Conservation (phyloP, 2,888 invertebrate genomes). For the Digitonthophagus gazella region DNA sequence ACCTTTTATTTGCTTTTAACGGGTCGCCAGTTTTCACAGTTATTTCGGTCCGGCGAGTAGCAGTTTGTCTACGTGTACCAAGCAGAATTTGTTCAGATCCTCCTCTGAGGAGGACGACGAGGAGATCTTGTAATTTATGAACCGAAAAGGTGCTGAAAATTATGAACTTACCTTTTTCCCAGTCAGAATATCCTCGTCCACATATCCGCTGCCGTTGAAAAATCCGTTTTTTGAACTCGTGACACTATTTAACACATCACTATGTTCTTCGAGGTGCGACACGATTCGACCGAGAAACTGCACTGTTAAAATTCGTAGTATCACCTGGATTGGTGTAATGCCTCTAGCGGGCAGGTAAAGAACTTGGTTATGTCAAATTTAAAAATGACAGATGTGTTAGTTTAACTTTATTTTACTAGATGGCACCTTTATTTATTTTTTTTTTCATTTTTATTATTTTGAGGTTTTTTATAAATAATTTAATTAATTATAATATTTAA, state of each 20-base stretch:
- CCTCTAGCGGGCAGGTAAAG: conserved; percentile 27
- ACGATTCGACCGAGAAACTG: conserved; percentile 32
- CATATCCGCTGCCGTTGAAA: conserved; percentile 18
- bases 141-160: not conserved
- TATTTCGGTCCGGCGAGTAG: conserved; percentile 35
- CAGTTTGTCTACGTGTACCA: conserved; percentile 10
- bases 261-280: conserved; percentile 35
- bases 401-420: not conserved
- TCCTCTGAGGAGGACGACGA: not conserved
- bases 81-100: not conserved
- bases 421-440: no score
- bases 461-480: no score
- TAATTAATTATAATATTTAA: no score
- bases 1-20: conserved; percentile 33
- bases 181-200: conserved; percentile 35
- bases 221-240: conserved; percentile 30
- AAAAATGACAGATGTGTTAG: not conserved
- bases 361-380: conserved; percentile 22
- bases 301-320: conserved; percentile 34
- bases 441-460: no score
- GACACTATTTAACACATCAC: conserved; percentile 36
- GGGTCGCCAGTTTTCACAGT: conserved; percentile 39
- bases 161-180: conserved; percentile 13
- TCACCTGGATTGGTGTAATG: conserved; percentile 30
- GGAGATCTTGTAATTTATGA: not conserved